These are phyloP conservation scores for Luscinia megarhynchos DNA, from an alignment of 2,797 vertebrate species.

Conservation along the genomic window DNA sequence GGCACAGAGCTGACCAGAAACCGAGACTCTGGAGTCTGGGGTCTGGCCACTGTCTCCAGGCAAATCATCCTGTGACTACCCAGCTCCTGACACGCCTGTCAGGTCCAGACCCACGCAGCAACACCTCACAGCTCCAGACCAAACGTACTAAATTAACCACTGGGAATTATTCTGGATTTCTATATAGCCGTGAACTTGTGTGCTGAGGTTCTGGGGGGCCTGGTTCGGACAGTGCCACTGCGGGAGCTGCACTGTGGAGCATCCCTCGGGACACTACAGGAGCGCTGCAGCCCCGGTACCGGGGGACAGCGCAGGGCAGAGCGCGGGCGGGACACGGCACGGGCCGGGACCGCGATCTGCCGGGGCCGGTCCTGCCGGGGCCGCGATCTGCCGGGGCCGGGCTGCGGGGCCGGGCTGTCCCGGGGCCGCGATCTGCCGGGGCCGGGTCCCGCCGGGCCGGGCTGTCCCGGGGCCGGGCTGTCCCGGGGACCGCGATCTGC, in stretches of 20 bases:
- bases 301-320: background rate
- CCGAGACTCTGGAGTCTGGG: background rate
- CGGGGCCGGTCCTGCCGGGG: background rate
- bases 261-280: background rate
- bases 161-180: fast-evolving
- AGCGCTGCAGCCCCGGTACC: background rate
- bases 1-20: background rate
- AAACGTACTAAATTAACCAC: fast-evolving
- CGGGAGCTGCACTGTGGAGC: background rate
- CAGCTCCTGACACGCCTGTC: background rate
- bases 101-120: fast-evolving
- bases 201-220: fast-evolving
- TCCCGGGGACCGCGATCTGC: background rate
- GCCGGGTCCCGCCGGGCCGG: no score
- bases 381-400: no score
- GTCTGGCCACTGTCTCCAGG: background rate
- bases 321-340: background rate
- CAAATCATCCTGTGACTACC: background rate
- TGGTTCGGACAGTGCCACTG: background rate
- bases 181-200: fast-evolving
- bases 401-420: no score
- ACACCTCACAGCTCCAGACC: background rate
- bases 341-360: background rate
- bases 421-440: no score
- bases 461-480: no score